Base-by-base conservation (phyloP, 2,888 invertebrate genomes). In the Loripinus fragilis region DNA sequence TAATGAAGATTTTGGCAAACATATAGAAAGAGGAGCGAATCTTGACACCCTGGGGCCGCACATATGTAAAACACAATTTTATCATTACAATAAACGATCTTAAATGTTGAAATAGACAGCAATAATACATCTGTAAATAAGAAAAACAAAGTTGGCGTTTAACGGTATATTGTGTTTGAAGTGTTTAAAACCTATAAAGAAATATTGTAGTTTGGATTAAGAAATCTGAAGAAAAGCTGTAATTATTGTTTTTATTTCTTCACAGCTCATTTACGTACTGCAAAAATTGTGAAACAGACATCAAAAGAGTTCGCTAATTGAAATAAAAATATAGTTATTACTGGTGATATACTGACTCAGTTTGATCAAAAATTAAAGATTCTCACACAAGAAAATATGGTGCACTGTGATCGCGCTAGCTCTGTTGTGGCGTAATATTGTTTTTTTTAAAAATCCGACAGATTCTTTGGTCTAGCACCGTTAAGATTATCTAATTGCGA, bases 41-140 rank as follows among this genome's bases (percentile, higher is more conserved):
- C 60, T 67, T 67, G 67, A 67, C 67, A 41, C 41, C 67, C 42
- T 33, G 67, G 67, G 42, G 67, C 41, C 67, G 42, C 41, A 67
- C 42, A 67, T 67, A 45, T 67, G 67, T 67, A 41, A 42, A 67
- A 67, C 67, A 67, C 42, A 41, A 33, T 42, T 67, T 67, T 67
- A 67, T 42, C 67, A 67, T 67, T 67, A 67, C 42, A 23, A 15
- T 28, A 41, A n/a, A 67, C 8, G 25, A 45, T 67, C 25, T 41
- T 28, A 33, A 41, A 41, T 60, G 33, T 60, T 60, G 33, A 33
- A 60, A 30, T 33, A 60, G 60, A 60, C 60, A 60, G 8, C 30
- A 2, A 60, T 33, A 60, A 60, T 33, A 60, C 33, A 60, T 60
- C 10, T 12, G 60, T 33, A 60, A 60, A 60, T 60, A 60, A 60